Conservation (phyloP, 2,888 invertebrate genomes). For the Ornithoptera priamus region DNA sequence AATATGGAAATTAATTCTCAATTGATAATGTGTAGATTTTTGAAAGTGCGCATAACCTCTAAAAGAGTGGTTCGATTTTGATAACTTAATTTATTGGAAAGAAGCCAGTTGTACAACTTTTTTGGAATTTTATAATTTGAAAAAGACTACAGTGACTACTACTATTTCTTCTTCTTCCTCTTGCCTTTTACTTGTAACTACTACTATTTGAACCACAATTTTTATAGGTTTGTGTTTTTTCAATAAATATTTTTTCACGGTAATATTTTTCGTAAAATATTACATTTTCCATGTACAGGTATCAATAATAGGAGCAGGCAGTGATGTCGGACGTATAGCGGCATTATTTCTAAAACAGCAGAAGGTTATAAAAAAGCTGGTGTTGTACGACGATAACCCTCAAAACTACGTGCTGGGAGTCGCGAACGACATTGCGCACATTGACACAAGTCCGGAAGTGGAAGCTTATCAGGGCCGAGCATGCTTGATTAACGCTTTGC, state of each 20-base stretch:
- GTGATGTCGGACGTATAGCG: constrained; percentile 61
- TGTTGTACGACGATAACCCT: constrained; percentile 60
- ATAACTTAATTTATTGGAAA: too few relatives aligned
- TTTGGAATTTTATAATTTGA: too few relatives aligned
- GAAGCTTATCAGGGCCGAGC: constrained; percentile 64
- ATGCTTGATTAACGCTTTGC: constrained; percentile 53
- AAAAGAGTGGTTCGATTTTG: too few relatives aligned
- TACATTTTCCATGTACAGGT: constrained; percentile 48
- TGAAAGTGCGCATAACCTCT: too few relatives aligned
- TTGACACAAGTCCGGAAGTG: constrained; percentile 64
- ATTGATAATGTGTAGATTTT: too few relatives aligned
- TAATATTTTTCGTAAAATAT: neutral
- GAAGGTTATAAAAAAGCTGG: constrained; percentile 53
- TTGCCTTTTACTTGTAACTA: too few relatives aligned
- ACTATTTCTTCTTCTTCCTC: neutral
- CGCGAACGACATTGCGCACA: constrained; percentile 66
- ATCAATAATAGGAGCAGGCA: constrained; percentile 65
- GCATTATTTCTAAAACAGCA: constrained; percentile 66
- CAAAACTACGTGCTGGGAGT: constrained; percentile 55
- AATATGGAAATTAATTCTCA: too few relatives aligned
- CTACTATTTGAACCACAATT: neutral
- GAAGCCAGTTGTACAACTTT: too few relatives aligned
- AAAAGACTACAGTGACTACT: too few relatives aligned
- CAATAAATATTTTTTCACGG: neutral
- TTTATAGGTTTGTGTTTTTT: neutral